Conservation (phyloP, 2,888 invertebrate species). For the Gymnoscelis rufifasciata region DNA sequence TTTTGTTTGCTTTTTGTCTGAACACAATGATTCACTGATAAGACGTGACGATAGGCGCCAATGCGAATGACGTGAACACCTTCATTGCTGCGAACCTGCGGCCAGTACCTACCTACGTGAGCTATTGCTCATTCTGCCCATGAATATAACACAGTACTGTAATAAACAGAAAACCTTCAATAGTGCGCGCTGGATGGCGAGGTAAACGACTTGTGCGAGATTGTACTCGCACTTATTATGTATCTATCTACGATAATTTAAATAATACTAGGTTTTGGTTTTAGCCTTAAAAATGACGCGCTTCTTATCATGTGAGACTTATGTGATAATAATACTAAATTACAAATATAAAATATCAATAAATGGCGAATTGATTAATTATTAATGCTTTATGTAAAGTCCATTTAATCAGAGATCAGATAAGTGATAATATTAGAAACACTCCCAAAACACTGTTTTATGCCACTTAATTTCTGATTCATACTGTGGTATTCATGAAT, state of each 20-base stretch:
- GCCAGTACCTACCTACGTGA: neutral
- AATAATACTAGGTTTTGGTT: neutral
- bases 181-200: slow-evolving; percentile 11
- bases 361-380: no score
- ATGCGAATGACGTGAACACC: slow-evolving; percentile 27
- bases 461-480: no score
- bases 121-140: slow-evolving; percentile 14
- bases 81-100: slow-evolving; percentile 7
- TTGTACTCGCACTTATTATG: slow-evolving; percentile 6
- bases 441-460: no score
- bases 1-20: slow-evolving; percentile 32
- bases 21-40: slow-evolving; percentile 46
- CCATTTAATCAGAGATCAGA: no score
- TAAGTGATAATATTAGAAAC: no score
- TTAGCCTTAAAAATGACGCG: no score
- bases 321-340: no score
- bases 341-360: no score
- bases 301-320: no score
- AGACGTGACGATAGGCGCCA: slow-evolving; percentile 32
- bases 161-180: slow-evolving; percentile 22
- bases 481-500: neutral
- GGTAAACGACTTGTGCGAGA: slow-evolving; percentile 15
- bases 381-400: no score
- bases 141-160: slow-evolving; percentile 15
- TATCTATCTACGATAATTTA: neutral